phyloP scores from a whole-genome alignment of 2,797 vertebrate genomes.

The Brotula barbata region DNA sequence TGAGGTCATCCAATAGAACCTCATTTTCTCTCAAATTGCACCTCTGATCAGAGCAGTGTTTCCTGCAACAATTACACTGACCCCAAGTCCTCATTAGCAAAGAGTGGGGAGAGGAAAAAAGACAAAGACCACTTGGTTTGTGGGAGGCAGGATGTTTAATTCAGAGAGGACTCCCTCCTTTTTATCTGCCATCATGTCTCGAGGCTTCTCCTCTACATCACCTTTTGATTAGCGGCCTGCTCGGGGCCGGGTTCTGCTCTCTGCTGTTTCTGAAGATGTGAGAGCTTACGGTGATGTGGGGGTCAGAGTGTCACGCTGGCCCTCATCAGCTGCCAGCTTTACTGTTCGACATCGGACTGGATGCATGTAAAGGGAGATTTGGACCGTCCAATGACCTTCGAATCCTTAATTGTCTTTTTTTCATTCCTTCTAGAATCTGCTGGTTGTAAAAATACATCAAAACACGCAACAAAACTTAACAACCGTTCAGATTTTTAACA shows the following conservation, averaged over 20 bases:
- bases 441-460: too few relatives aligned
- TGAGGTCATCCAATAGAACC: constrained; percentile 80
- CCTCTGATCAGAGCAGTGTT: constrained; percentile 80
- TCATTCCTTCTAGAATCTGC: too few relatives aligned
- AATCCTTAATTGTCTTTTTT: too few relatives aligned
- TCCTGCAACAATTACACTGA: constrained; percentile 84
- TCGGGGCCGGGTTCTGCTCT: constrained; percentile 38
- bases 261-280: constrained; percentile 35
- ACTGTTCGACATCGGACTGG: too few relatives aligned
- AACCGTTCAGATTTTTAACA: too few relatives aligned
- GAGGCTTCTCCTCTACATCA: constrained; percentile 68
- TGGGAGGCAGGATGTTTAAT: constrained; percentile 60
- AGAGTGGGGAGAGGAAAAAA: constrained; percentile 60
- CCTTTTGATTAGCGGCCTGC: constrained; percentile 72
- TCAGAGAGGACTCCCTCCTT: constrained; percentile 31
- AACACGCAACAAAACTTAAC: too few relatives aligned
- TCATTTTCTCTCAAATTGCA: constrained; percentile 82
- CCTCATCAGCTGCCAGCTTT: constrained; percentile 24
- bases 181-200: constrained; percentile 63
- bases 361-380: too few relatives aligned
- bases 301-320: constrained; percentile 27
- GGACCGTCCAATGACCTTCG: too few relatives aligned
- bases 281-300: constrained; percentile 16
- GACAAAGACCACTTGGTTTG: constrained; percentile 70
- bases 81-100: constrained; percentile 80